phyloP scores from a whole-genome alignment of 2,888 invertebrate species.

The Nomada hirtipes region DNA sequence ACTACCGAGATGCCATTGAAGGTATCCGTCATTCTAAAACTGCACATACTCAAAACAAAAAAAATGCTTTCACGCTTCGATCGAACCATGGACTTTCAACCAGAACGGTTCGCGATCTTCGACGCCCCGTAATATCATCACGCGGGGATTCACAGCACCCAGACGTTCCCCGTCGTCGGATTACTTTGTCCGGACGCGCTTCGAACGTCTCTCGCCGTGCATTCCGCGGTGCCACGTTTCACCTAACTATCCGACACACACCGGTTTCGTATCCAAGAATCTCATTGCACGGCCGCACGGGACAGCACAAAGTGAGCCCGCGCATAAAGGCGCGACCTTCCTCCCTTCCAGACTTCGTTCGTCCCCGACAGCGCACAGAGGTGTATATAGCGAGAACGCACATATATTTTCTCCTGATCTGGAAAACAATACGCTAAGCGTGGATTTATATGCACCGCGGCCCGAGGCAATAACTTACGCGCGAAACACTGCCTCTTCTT shows the following conservation, averaged over 20 bases:
- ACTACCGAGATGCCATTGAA: no score
- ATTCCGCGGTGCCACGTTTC: constrained; percentile 65
- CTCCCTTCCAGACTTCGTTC: constrained; percentile 63
- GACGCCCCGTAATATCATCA: not conserved
- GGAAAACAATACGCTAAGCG: constrained; percentile 83
- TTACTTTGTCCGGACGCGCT: constrained; percentile 48
- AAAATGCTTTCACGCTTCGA: no score
- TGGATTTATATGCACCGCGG: constrained; percentile 82
- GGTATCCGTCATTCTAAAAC: no score
- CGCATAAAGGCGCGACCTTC: constrained; percentile 72
- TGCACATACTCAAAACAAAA: no score
- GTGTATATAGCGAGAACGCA: constrained; percentile 54
- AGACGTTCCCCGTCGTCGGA: constrained; percentile 5
- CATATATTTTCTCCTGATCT: constrained; percentile 84
- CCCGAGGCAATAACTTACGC: constrained; percentile 81
- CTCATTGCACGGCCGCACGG: constrained; percentile 67
- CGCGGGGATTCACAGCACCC: not conserved
- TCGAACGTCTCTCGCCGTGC: constrained; percentile 46
- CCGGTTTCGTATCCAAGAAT: constrained; percentile 69
- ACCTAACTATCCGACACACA: constrained; percentile 68
- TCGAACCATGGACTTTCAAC: no score
- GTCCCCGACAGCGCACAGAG: constrained; percentile 55
- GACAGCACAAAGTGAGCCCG: constrained; percentile 72
- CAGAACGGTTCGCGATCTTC: not conserved
- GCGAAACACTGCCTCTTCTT: constrained; percentile 74